phyloP scores from a whole-genome alignment of 2,113 vertebrate genomes.

The Periophthalmus modestus region DNA sequence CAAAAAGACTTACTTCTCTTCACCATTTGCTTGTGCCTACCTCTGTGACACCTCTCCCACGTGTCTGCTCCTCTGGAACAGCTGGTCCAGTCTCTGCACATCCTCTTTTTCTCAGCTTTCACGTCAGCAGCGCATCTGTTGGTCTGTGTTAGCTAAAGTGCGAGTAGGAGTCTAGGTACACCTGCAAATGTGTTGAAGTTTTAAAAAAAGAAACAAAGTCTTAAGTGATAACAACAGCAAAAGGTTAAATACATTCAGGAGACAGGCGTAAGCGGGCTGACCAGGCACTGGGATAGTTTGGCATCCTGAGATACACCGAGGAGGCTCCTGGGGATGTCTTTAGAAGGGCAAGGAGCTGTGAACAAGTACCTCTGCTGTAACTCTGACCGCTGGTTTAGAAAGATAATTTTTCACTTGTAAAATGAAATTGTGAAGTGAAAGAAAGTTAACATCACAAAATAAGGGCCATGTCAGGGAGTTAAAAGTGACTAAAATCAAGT shows the following conservation, averaged over 20 bases:
- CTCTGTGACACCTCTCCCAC: slow-evolving; percentile 27
- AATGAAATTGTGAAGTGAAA: not conserved
- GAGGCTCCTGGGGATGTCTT: slow-evolving; percentile 39
- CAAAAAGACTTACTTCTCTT: slow-evolving; percentile 9
- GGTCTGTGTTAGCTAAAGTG: slow-evolving; percentile 38
- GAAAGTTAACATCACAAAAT: not conserved
- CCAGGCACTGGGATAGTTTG: slow-evolving; percentile 42
- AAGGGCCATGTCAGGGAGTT: not conserved
- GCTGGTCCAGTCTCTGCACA: slow-evolving; percentile 44
- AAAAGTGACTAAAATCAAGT: not conserved
- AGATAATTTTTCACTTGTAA: not conserved
- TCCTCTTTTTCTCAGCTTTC: slow-evolving; percentile 41
- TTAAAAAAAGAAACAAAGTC: slow-evolving; percentile 38
- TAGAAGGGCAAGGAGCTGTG: slow-evolving; percentile 51
- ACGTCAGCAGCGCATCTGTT: slow-evolving; percentile 61
- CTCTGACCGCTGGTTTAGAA: slow-evolving; percentile 19
- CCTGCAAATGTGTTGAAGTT: slow-evolving; percentile 48
- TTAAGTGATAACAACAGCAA: slow-evolving; percentile 35
- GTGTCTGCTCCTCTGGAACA: slow-evolving; percentile 43
- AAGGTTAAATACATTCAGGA: slow-evolving; percentile 56
- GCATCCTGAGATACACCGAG: slow-evolving; percentile 52
- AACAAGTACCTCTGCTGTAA: slow-evolving; percentile 37
- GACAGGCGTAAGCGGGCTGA: slow-evolving; percentile 39
- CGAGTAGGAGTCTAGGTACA: slow-evolving; percentile 32
- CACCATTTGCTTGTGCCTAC: slow-evolving; percentile 30